These are phyloP conservation scores for Lasaia peninsularis DNA, from an alignment of 1,140 invertebrate species.

Conservation along the genomic window DNA sequence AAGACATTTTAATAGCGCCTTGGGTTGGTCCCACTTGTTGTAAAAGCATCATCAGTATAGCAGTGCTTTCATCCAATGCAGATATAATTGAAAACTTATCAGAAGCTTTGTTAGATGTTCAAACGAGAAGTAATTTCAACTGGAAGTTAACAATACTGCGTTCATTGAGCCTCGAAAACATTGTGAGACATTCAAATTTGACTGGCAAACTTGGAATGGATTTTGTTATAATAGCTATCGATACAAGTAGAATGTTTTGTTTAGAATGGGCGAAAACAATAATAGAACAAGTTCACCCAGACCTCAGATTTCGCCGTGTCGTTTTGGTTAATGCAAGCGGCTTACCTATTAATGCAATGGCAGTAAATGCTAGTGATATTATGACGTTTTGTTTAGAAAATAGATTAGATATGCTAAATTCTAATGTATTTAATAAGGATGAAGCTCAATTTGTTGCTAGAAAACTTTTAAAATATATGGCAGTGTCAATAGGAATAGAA, in stretches of 20 bases:
- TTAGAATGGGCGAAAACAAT: conserved; percentile 56
- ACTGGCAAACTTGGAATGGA: conserved; percentile 61
- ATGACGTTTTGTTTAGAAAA: conserved; percentile 51
- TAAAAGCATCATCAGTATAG: conserved; percentile 50
- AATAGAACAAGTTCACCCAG: conserved; percentile 53
- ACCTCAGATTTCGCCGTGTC: conserved; percentile 49
- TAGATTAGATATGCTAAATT: conserved; percentile 56
- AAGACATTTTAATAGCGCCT: conserved; percentile 44
- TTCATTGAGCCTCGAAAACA: conserved; percentile 49
- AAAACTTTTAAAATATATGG: conserved; percentile 55
- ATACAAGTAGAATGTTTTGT: conserved; percentile 58
- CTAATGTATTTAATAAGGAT: conserved; percentile 49
- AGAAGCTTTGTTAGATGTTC: conserved; percentile 49
- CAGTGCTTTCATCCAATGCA: conserved; percentile 48
- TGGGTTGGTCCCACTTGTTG: conserved; percentile 53
- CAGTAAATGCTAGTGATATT: conserved; percentile 50
- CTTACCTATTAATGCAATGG: conserved; percentile 53
- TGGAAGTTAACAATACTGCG: conserved; percentile 57
- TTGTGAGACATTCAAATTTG: conserved; percentile 45
- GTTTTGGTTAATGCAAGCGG: conserved; percentile 58
- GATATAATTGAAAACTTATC: conserved; percentile 58
- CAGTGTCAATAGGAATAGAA: conserved; percentile 56
- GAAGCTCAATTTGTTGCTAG: conserved; percentile 46
- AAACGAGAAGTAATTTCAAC: conserved; percentile 43
- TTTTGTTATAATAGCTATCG: conserved; percentile 58